These are phyloP conservation scores for Lobophora halterata DNA, from an alignment of 2,888 invertebrate genomes.

Conservation along the genomic window DNA sequence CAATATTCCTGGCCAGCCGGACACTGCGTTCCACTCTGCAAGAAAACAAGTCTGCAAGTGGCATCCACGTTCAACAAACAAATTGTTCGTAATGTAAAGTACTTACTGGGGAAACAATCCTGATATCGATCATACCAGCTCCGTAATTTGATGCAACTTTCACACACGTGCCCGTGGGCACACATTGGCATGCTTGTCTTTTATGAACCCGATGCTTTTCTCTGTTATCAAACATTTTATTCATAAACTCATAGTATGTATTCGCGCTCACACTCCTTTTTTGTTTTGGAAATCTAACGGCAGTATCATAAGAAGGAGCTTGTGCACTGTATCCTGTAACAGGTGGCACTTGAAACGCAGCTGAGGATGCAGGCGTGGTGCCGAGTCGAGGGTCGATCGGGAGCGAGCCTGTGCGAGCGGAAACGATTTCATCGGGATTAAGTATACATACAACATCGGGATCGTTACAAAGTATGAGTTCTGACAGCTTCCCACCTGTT, in stretches of 20 bases:
- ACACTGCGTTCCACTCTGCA: conserved; percentile 46
- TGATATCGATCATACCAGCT: conserved; percentile 81
- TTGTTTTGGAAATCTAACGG: conserved; percentile 67
- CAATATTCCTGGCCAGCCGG: conserved; percentile 68
- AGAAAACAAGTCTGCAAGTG: conserved; percentile 7
- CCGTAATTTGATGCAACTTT: conserved; percentile 56
- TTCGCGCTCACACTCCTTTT: conserved; percentile 42
- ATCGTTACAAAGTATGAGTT: conserved; percentile 65
- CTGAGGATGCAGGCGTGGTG: conserved; percentile 59
- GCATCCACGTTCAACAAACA: conserved; percentile 1
- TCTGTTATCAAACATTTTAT: conserved; percentile 21
- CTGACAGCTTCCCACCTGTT: conserved; percentile 56
- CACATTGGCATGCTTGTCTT: conserved; percentile 69
- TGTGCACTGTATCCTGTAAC: conserved; percentile 59
- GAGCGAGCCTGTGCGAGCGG: conserved; percentile 64
- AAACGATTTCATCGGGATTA: conserved; percentile 68
- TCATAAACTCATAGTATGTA: conserved; percentile 33
- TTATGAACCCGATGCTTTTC: conserved; percentile 52
- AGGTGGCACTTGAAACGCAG: conserved; percentile 51
- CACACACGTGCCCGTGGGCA: conserved; percentile 59
- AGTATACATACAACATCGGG: conserved; percentile 68
- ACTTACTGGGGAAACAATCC: conserved; percentile 82
- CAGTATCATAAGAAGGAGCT: conserved; percentile 51
- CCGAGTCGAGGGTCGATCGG: conserved; percentile 73
- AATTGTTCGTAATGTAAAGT: background rate